Conservation (phyloP, 2,888 invertebrate genomes). For the Ditula angustiorana region DNA sequence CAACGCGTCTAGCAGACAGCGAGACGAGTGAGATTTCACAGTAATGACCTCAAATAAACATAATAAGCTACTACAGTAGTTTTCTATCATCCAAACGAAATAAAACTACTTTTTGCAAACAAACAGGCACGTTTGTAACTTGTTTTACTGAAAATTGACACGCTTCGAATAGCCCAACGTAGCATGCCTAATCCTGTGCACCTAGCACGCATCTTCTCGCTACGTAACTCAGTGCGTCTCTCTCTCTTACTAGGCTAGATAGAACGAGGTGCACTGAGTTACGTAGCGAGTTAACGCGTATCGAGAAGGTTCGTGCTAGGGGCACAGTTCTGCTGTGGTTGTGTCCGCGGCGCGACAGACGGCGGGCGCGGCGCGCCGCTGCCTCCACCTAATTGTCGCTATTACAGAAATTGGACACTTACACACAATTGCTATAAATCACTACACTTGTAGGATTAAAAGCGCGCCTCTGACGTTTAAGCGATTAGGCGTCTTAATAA, state of each 20-base stretch:
- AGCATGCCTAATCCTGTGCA: not conserved
- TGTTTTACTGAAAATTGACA: not conserved
- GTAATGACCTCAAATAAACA: no score
- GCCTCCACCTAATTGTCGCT: constrained; percentile 64
- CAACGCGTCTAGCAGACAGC: no score
- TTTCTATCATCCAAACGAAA: not conserved
- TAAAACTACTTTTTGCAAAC: not conserved
- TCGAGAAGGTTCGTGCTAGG: no score
- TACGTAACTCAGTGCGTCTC: no score
- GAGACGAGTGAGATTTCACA: not conserved
- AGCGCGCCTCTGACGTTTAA: constrained; percentile 53
- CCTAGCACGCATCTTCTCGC: no score
- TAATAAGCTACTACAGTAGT: no score
- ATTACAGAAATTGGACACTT: constrained; percentile 74
- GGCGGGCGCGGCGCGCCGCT: constrained; percentile 52
- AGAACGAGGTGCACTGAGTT: no score
- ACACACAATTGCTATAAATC: constrained; percentile 68
- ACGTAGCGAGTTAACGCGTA: no score
- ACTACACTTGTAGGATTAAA: constrained; percentile 54
- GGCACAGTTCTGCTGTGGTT: constrained; percentile 22
- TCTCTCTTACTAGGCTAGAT: no score
- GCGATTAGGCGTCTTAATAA: constrained; percentile 56
- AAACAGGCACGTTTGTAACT: not conserved
- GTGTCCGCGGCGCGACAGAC: constrained; percentile 39
- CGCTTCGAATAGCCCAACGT: not conserved